Evolutionary conservation across 2,797 vertebrate genomes (phyloP), one percentile per base, ranked within the genome.

Genomic region (Hypotaenidia philippensis): DNA sequence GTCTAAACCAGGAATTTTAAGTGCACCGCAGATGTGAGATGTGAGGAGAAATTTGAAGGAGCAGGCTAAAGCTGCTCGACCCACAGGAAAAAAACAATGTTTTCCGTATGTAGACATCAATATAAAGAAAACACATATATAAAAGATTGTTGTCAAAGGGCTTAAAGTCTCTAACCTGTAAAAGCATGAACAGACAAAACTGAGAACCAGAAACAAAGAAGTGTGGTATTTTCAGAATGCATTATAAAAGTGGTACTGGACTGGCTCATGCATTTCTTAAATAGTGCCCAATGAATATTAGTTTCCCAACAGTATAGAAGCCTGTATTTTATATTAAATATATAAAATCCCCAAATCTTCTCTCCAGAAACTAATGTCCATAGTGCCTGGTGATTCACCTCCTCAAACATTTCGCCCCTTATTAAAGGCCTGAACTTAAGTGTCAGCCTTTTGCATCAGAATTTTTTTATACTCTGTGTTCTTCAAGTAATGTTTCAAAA

Each of bases 201-300:
- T 19, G 23, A 74, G 12, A 55, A 36, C 6, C 19, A 27, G 26
- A 79, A 59, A 49, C 4, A 59, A 79, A 72, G 6, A 36, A 26
- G 2, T 45, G 5, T 60, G 23, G 38, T 27, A 11, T 2, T 79
- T 79, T 71, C 32, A 45, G n/a, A 63, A 34, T 10, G 6, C 2
- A 31, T 12, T 2, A 63, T 1, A 38, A 38, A 63, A 61, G 11
- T 61, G 0, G 0, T 4, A 32, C 1, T n/a, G 6, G 2, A n/a
- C 21, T 82, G 31, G 10, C 1, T 83, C 57, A 36, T 0, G 0
- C 31, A 52, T 88, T 69, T 63, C 6, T 10, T 13, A 36, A 1
- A 4, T 53, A 69, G 53, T 79, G 27, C 13, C 13, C 13, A 32
- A 32, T 2, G 1, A 71, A 3, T 27, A n/a, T 38, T 38, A 49